These are phyloP conservation scores for Limnodromus scolopaceus DNA, from an alignment of 2,797 vertebrate species.

Conservation along the genomic window DNA sequence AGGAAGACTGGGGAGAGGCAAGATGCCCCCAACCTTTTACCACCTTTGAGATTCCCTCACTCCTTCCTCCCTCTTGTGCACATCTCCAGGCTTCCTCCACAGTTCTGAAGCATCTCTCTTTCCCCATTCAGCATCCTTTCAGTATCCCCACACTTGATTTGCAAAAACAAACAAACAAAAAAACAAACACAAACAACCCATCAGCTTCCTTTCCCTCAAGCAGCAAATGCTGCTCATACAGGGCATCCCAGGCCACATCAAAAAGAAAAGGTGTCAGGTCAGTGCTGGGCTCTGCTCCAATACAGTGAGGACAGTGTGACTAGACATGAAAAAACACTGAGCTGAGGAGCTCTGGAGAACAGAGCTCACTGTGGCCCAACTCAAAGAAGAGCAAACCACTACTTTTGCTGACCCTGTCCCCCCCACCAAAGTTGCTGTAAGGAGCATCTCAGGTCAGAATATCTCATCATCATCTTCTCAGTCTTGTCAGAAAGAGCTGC, in stretches of 20 bases:
- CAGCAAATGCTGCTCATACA: not conserved
- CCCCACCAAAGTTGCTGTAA: not conserved
- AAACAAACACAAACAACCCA: too few relatives aligned
- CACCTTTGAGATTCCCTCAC: not conserved
- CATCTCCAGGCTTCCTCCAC: not conserved
- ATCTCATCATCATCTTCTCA: not conserved
- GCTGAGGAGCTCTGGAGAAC: not conserved
- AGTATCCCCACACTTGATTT: not conserved
- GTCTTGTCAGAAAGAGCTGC: not conserved
- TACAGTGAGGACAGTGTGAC: fast-evolving
- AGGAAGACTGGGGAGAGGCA: not conserved
- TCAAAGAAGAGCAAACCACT: not conserved
- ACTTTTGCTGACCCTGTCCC: not conserved
- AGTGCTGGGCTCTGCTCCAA: not conserved
- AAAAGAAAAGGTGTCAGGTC: not conserved
- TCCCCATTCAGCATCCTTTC: not conserved
- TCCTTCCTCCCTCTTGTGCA: not conserved
- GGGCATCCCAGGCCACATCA: not conserved
- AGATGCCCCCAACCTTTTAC: not conserved
- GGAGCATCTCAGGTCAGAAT: not conserved
- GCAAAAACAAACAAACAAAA: too few relatives aligned
- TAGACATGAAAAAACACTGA: fast-evolving
- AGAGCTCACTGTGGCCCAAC: not conserved
- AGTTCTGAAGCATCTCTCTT: not conserved
- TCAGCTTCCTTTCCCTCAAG: not conserved